Conservation (phyloP, 2,888 invertebrate species). For the Pseudococcus jackbeardsleyi region DNA sequence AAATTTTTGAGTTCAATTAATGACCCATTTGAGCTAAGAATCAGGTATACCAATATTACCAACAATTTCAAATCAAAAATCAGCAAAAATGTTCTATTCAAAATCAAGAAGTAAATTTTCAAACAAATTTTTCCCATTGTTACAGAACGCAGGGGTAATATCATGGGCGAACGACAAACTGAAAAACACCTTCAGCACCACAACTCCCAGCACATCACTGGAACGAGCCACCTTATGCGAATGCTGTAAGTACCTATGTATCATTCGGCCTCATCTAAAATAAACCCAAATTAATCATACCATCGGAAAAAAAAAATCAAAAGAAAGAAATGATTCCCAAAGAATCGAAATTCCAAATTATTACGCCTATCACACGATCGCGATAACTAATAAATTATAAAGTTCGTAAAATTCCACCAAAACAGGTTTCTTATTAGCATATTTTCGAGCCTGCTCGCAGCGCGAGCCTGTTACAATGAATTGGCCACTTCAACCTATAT, state of each 20-base stretch:
- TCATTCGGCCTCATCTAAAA: background rate
- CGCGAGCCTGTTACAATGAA: background rate
- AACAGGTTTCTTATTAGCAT: slow-evolving; percentile 47
- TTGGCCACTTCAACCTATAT: background rate
- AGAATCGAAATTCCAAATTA: background rate
- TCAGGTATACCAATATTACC: too few relatives aligned
- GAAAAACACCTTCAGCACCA: slow-evolving; percentile 44
- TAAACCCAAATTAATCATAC: background rate
- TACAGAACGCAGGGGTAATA: slow-evolving; percentile 59
- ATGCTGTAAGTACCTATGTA: slow-evolving; percentile 57
- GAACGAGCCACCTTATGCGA: slow-evolving; percentile 37
- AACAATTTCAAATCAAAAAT: background rate
- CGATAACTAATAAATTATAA: background rate
- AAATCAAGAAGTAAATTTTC: too few relatives aligned
- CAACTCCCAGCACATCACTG: background rate
- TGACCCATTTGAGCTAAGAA: too few relatives aligned
- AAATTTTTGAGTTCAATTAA: too few relatives aligned
- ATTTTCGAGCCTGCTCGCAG: background rate
- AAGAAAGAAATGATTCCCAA: background rate
- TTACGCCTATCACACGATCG: background rate
- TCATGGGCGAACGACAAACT: slow-evolving; percentile 58
- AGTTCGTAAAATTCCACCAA: slow-evolving; percentile 39
- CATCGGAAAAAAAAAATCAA: background rate
- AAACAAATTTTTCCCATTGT: background rate
- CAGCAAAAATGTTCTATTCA: background rate